phyloP scores from a whole-genome alignment of 2,113 vertebrate genomes.

The Morone chrysops region DNA sequence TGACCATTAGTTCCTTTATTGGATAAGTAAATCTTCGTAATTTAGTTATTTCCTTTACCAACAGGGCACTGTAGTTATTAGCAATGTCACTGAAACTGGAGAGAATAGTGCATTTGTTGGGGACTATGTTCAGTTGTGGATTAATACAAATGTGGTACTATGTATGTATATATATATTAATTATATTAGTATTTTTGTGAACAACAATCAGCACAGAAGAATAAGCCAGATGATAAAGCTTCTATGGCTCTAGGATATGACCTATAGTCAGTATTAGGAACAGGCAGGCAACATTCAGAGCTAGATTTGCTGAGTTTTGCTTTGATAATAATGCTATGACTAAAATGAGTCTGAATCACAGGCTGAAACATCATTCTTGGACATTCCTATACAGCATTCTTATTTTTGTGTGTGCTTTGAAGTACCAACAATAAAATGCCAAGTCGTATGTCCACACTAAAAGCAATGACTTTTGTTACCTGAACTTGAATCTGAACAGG shows the following conservation, averaged over 20 bases:
- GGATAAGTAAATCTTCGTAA: too few relatives aligned
- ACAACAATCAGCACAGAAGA: not conserved
- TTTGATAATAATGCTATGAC: not conserved
- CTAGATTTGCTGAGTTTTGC: not conserved
- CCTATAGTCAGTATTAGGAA: not conserved
- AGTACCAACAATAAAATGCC: not conserved
- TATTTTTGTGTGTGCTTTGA: not conserved
- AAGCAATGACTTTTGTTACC: not conserved
- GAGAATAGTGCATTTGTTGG: not conserved
- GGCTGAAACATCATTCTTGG: not conserved
- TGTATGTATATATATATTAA: too few relatives aligned
- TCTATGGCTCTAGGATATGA: not conserved
- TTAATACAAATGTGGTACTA: not conserved
- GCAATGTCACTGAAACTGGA: too few relatives aligned
- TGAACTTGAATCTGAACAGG: not conserved
- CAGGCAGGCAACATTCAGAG: not conserved
- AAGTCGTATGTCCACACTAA: not conserved
- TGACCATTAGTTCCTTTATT: too few relatives aligned
- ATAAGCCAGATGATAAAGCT: not conserved
- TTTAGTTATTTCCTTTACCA: too few relatives aligned
- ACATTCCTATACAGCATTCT: not conserved
- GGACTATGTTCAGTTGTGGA: not conserved
- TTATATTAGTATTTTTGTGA: not conserved
- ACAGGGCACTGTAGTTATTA: too few relatives aligned
- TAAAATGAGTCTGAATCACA: slow-evolving; percentile 13